phyloP scores from a whole-genome alignment of 2,888 invertebrate species.

The Patella caerulea region DNA sequence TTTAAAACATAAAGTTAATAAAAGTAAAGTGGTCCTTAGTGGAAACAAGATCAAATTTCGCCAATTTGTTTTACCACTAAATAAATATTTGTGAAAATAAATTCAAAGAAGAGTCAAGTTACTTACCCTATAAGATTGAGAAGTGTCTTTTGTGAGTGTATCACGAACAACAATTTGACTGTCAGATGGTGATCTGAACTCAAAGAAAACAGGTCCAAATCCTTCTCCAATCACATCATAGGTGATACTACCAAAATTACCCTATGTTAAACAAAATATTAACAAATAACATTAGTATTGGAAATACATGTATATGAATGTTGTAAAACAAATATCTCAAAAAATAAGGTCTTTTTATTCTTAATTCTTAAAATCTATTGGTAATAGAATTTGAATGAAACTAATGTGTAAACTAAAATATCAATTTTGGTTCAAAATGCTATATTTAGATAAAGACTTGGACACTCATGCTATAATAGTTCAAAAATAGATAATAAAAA shows the following conservation, averaged over 20 bases:
- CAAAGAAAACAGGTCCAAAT: slow-evolving; percentile 53
- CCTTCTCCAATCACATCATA: slow-evolving; percentile 64
- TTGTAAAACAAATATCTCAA: too few relatives aligned
- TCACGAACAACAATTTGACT: slow-evolving; percentile 39
- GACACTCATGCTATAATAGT: too few relatives aligned
- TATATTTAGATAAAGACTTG: background rate
- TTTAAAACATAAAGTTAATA: background rate
- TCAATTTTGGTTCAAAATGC: background rate
- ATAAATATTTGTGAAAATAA: background rate
- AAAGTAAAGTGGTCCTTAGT: background rate
- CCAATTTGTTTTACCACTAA: background rate
- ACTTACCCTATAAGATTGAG: slow-evolving; percentile 43
- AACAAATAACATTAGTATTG: background rate
- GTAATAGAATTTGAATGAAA: background rate
- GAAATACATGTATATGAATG: too few relatives aligned
- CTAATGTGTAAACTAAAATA: too few relatives aligned
- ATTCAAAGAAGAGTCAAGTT: background rate
- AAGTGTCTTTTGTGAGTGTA: slow-evolving; percentile 37
- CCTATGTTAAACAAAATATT: slow-evolving; percentile 15
- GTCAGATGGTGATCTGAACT: slow-evolving; percentile 47
- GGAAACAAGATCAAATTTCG: too few relatives aligned
- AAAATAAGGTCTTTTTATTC: slow-evolving; percentile 17
- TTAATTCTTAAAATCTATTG: background rate
- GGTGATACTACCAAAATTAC: slow-evolving; percentile 30
- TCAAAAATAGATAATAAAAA: too few relatives aligned